These are phyloP conservation scores for Drosophila seclusa DNA, from an alignment of 2,888 invertebrate species.

Conservation along the genomic window DNA sequence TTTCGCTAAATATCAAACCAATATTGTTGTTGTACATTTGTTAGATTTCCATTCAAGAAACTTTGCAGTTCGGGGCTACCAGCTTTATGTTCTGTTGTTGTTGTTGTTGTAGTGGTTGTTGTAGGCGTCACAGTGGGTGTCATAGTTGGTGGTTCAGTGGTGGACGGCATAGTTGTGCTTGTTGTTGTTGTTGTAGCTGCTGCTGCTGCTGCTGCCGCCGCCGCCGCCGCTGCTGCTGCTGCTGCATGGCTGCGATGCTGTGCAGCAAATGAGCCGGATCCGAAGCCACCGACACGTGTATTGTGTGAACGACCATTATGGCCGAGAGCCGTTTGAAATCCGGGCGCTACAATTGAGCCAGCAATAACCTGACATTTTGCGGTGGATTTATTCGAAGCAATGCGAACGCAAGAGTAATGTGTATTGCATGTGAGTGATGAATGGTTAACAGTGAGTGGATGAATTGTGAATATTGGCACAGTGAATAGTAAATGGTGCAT, in stretches of 20 bases:
- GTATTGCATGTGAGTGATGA: conserved; percentile 9
- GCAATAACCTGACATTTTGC: conserved; percentile 78
- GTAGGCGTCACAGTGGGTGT: conserved; percentile 45
- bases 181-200: conserved; percentile 44
- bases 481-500: conserved; percentile 27
- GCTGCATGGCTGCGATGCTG: conserved; percentile 60
- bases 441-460: conserved; percentile 9
- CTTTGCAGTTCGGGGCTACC: conserved; percentile 59
- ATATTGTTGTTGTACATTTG: conserved; percentile 78
- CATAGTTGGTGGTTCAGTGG: conserved; percentile 26
- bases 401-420: conserved; percentile 15
- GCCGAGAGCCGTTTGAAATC: conserved; percentile 83
- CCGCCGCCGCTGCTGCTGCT: conserved; percentile 41
- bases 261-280: conserved; percentile 49
- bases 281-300: conserved; percentile 67
- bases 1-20: conserved; percentile 77
- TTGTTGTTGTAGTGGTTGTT: conserved; percentile 42
- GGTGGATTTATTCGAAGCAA: conserved; percentile 40
- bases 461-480: neutral
- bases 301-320: conserved; percentile 83
- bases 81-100: conserved; percentile 60
- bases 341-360: conserved; percentile 84
- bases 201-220: conserved; percentile 42
- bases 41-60: conserved; percentile 75
- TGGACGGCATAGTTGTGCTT: conserved; percentile 34